These are phyloP conservation scores for Mythimna lalbum DNA, from an alignment of 2,888 invertebrate genomes.

Conservation along the genomic window DNA sequence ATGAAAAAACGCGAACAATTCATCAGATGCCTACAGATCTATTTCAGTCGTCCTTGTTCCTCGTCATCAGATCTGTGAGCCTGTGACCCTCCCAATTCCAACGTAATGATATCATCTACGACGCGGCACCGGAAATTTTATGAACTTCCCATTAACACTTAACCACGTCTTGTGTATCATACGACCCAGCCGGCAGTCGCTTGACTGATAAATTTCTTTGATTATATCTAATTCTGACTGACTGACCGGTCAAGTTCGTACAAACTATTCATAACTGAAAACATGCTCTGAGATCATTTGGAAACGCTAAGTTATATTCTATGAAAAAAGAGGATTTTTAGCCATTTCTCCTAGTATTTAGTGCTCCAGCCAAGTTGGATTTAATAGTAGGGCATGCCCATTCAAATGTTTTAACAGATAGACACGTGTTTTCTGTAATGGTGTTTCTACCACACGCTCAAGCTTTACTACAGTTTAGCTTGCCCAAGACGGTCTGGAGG, in stretches of 20 bases:
- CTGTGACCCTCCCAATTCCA: slow-evolving; percentile 64
- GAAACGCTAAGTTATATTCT: not conserved
- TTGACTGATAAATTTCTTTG: slow-evolving; percentile 50
- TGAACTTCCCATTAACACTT: slow-evolving; percentile 70
- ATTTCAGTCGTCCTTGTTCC: slow-evolving; percentile 58
- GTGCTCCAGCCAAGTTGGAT: not conserved
- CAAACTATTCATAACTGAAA: not conserved
- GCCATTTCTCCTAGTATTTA: not conserved
- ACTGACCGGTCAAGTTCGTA: slow-evolving; percentile 27
- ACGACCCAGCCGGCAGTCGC: slow-evolving; percentile 41
- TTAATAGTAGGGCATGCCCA: not conserved
- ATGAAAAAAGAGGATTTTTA: slow-evolving; percentile 6
- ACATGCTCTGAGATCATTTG: not conserved
- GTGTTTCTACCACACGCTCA: too few species aligned
- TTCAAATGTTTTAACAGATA: not conserved
- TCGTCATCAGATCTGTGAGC: slow-evolving; percentile 49
- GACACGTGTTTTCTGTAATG: slow-evolving; percentile 18
- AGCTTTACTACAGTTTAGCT: too few species aligned
- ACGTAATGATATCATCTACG: slow-evolving; percentile 70
- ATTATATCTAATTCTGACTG: slow-evolving; percentile 36
- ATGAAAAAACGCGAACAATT: slow-evolving; percentile 26
- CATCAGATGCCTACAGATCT: slow-evolving; percentile 32
- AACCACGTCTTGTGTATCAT: slow-evolving; percentile 59
- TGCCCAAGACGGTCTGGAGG: too few species aligned
- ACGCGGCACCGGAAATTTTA: slow-evolving; percentile 70